A percentile compares a stretch with the other conserved stretches of the same genome.
These are phyloP conservation scores for Thunnus maccoyii DNA, from an alignment of 2,113 vertebrate species.

Conservation along the genomic window DNA sequence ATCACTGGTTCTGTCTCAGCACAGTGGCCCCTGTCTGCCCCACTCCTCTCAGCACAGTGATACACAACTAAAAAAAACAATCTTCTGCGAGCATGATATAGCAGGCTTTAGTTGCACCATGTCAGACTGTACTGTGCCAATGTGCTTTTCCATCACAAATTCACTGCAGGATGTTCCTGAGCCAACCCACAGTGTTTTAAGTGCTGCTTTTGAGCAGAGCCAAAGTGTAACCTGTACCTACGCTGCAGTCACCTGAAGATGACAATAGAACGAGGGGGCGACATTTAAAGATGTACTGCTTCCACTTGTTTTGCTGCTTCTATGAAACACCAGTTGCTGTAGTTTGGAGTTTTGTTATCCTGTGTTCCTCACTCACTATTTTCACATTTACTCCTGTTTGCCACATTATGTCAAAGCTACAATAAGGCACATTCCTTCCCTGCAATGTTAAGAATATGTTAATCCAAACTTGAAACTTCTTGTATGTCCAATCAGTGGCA, in stretches of 20 bases:
- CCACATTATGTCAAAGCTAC: not conserved
- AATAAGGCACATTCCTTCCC: not conserved
- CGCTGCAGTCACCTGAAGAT: not conserved
- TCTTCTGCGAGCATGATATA: conserved; percentile 31
- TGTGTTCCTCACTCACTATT: too few relatives aligned
- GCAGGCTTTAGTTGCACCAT: conserved; percentile 24
- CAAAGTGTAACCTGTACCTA: not conserved
- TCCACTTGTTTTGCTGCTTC: not conserved
- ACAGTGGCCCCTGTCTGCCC: conserved; percentile 52
- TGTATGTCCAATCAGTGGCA: not conserved
- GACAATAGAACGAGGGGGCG: not conserved
- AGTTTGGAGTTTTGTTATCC: not conserved
- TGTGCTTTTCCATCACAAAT: conserved; percentile 47
- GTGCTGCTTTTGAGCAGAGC: conserved; percentile 23
- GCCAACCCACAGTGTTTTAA: conserved; percentile 24
- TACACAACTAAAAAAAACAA: conserved; percentile 29
- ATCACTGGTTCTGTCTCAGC: conserved; percentile 43
- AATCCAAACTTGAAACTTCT: conserved; percentile 20
- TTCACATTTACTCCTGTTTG: too few relatives aligned
- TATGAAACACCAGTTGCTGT: not conserved
- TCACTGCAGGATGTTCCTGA: conserved; percentile 32
- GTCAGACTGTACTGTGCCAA: conserved; percentile 18
- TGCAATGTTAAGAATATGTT: conserved; percentile 13
- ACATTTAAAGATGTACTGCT: not conserved
- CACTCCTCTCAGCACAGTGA: conserved; percentile 37